Base-by-base conservation (phyloP, 2,888 invertebrate species). In the Rapana venosa region DNA sequence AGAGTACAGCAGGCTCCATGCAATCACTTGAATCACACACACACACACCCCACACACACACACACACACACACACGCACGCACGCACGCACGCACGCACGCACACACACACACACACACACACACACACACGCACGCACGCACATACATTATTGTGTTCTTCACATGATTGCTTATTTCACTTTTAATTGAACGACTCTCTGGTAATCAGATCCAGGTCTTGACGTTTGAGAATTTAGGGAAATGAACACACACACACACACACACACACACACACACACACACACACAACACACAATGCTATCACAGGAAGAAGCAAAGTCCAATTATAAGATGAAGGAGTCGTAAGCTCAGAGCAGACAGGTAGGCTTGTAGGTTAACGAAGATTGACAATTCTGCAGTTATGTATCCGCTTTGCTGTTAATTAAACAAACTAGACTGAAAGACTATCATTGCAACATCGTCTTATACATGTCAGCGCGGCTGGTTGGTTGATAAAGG, bases 251-350 rank as follows among this genome's bases (percentile, higher is more conserved):
- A 79, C 77, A 79, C 77, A 79, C 74, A 26, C n/a, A n/a, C 74
- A 74, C n/a, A n/a, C 74, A n/a, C 74, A n/a, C 74, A n/a, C 74
- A n/a, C 74, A 74, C 74, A 74, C 74, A 74, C 74, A 74, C 74
- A 74, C 74, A 74, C 74, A 79, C 20, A 74, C 74, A 74, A 32
- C 35, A 20, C 2, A 15, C 17, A 4, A 32, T 35, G 32, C 13
- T 32, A 26, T n/a, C 26, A 30, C n/a, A n/a, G n/a, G 30, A 4
- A 2, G 2, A 30, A 26, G 11, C 35, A 79, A 79, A 32, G 6
- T 20, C 13, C 79, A 79, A 32, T 20, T 13, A 79, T 32, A 35
- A 66, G 26, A 2, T 17, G n/a, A n/a, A 47, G 47, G 8, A 47
- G 47, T 5, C 47, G 8, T 47, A 47, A 47, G 47, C 2, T 47